phyloP scores from a whole-genome alignment of 1,140 invertebrate species.

The Drosophila ambigua region DNA sequence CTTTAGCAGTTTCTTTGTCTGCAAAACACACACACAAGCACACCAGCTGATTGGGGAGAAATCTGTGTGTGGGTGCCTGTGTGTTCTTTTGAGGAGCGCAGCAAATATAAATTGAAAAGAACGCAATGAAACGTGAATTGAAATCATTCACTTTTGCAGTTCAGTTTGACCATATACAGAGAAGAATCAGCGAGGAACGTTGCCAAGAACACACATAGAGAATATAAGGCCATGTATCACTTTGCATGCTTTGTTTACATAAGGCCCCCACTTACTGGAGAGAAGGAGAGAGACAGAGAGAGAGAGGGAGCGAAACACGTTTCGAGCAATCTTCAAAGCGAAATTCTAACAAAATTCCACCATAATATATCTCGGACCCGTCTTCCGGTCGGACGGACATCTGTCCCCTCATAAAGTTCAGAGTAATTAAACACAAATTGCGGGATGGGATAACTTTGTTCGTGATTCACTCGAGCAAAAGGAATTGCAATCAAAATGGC shows the following conservation, averaged over 20 bases:
- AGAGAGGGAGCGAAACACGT: constrained; percentile 48
- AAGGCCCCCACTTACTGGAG: constrained; percentile 27
- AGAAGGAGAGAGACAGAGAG: too few species aligned
- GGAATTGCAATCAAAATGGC: constrained; percentile 68
- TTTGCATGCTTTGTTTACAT: constrained; percentile 27
- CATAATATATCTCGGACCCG: constrained; percentile 7
- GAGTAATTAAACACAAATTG: constrained; percentile 52
- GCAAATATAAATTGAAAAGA: constrained; percentile 37
- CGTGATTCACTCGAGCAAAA: constrained; percentile 20
- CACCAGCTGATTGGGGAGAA: constrained; percentile 61
- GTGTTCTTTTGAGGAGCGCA: constrained; percentile 32
- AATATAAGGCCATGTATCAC: constrained; percentile 17
- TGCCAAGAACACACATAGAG: constrained; percentile 14
- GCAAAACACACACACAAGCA: constrained; percentile 23
- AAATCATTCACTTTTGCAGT: constrained; percentile 64
- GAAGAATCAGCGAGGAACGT: constrained; percentile 17
- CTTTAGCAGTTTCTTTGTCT: constrained; percentile 62
- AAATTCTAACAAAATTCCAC: constrained; percentile 39
- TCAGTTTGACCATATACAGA: constrained; percentile 51
- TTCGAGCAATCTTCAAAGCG: constrained; percentile 37
- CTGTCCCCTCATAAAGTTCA: constrained; percentile 49
- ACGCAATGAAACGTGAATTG: constrained; percentile 64
- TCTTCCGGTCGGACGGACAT: neutral
- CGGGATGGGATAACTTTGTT: neutral
- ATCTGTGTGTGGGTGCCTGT: constrained; percentile 15